Conservation (phyloP, 2,888 invertebrate species). For the Cantharis rustica region DNA sequence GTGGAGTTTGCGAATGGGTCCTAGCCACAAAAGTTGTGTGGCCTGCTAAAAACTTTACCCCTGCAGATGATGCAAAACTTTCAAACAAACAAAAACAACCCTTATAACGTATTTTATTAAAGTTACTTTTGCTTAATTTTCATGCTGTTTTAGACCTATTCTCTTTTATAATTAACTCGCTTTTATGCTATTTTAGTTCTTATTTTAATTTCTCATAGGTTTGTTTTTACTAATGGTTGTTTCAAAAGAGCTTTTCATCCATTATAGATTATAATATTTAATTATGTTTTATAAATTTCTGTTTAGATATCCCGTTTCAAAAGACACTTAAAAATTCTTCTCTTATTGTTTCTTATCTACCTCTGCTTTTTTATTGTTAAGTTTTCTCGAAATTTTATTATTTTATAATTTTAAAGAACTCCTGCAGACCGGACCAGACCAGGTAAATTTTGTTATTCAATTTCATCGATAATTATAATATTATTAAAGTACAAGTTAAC, state of each 20-base stretch:
- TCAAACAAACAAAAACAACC: constrained; percentile 44
- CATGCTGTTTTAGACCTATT: constrained; percentile 50
- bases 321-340: background rate
- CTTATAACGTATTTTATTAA: constrained; percentile 47
- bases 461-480: background rate
- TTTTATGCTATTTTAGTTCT: constrained; percentile 55
- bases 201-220: constrained; percentile 48
- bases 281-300: constrained; percentile 38
- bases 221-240: constrained; percentile 45
- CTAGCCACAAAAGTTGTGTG: constrained; percentile 57
- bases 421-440: background rate
- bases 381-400: background rate
- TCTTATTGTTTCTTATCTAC: background rate
- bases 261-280: constrained; percentile 44
- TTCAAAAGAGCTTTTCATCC: constrained; percentile 48
- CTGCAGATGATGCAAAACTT: constrained; percentile 35
- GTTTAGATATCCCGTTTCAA: constrained; percentile 15
- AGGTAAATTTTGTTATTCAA: background rate
- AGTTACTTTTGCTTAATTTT: constrained; percentile 46
- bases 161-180: constrained; percentile 55
- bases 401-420: background rate
- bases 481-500: background rate
- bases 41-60: constrained; percentile 56
- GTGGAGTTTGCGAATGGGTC: constrained; percentile 54
- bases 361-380: background rate